Evolutionary conservation across 2,113 vertebrate species (phyloP).

Genomic region (Thinocorus orbignyianus): DNA sequence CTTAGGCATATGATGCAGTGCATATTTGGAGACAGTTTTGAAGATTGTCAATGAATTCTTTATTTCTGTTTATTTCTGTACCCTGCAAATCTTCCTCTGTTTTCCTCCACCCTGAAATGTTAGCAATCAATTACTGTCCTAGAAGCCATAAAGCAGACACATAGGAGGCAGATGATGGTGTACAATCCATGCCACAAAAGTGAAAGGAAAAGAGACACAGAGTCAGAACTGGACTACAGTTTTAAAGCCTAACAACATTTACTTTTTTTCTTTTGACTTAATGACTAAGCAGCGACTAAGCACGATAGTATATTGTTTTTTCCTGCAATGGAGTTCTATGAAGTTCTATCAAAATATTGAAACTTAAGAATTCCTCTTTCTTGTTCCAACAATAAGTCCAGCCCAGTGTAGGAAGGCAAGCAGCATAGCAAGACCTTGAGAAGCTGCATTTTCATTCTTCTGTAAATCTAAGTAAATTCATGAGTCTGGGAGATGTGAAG

Average conservation of each 20-base stretch:
- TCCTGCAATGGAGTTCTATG: background rate
- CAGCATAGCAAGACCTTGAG: background rate
- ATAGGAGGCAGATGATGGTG: background rate
- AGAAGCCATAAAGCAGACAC: background rate
- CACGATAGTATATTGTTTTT: background rate
- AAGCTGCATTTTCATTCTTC: background rate
- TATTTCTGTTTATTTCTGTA: background rate
- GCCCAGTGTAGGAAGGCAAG: background rate
- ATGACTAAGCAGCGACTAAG: accelerated
- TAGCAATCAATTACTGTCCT: background rate
- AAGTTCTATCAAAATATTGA: background rate
- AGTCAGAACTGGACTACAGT: background rate
- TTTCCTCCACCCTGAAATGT: background rate
- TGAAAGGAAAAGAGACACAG: background rate
- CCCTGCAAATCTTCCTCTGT: background rate
- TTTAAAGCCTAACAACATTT: background rate
- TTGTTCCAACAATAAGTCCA: background rate
- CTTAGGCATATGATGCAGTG: background rate
- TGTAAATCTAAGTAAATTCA: background rate
- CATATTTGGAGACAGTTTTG: background rate
- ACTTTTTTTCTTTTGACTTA: background rate
- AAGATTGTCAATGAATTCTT: background rate
- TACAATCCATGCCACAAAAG: background rate
- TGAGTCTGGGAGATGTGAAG: background rate
- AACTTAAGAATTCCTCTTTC: background rate